phyloP scores from a whole-genome alignment of 2,888 invertebrate genomes.

The Brenthis ino region DNA sequence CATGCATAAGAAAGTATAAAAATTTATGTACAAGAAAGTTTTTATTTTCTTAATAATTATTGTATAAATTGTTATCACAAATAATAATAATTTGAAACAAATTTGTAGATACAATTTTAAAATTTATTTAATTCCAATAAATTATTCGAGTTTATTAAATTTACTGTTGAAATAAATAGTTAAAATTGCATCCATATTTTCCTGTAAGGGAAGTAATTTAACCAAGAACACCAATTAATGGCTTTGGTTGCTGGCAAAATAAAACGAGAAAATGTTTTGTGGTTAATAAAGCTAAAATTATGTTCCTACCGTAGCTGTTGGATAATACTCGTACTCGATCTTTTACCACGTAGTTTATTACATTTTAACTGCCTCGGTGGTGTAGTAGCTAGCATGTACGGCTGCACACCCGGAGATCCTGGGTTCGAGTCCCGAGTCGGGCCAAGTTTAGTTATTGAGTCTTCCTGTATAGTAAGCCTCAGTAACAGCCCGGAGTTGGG shows the following conservation, averaged over 20 bases:
- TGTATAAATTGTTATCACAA: too few relatives aligned
- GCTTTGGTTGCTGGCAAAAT: conserved; percentile 12
- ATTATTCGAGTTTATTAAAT: conserved; percentile 1
- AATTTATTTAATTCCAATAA: neutral
- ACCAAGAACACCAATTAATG: conserved; percentile 4
- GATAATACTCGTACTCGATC: neutral
- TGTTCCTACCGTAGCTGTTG: neutral
- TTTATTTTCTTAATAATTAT: too few relatives aligned
- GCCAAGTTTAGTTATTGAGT: too few relatives aligned
- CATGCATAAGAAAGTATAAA: too few relatives aligned
- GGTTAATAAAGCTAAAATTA: conserved; percentile 14
- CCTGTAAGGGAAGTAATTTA: neutral
- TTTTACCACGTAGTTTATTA: neutral
- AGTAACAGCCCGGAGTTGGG: too few relatives aligned
- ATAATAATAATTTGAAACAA: too few relatives aligned
- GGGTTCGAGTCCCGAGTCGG: too few relatives aligned
- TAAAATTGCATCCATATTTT: conserved; percentile 6
- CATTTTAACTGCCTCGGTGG: neutral
- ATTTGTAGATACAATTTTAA: too few relatives aligned
- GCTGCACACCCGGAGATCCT: too few relatives aligned
- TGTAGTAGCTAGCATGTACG: too few relatives aligned
- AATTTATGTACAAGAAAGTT: too few relatives aligned
- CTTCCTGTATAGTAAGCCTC: too few relatives aligned
- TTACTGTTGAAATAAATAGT: conserved; percentile 3
- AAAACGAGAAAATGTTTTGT: conserved; percentile 19